Evolutionary conservation across 2,113 vertebrate genomes (phyloP).

Genomic region (Otus sunia): DNA sequence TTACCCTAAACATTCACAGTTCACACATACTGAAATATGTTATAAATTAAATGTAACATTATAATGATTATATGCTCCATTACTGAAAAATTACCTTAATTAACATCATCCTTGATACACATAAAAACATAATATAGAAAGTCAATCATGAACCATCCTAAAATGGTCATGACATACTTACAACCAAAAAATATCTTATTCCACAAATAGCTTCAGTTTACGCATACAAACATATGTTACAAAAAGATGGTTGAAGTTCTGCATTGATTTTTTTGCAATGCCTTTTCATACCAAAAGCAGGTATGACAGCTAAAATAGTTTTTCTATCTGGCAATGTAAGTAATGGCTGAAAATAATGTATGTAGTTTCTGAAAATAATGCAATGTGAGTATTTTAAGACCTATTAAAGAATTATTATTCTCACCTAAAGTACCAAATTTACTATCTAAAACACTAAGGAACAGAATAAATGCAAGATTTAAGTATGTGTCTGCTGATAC

Average conservation of each 20-base stretch:
- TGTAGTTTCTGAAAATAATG: background rate
- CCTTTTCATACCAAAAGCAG: background rate
- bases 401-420: background rate
- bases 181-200: background rate
- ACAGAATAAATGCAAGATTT: background rate
- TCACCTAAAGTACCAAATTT: background rate
- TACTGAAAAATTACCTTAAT: background rate
- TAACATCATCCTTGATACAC: background rate
- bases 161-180: background rate
- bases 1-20: background rate
- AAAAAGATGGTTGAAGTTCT: background rate
- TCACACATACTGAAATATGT: background rate
- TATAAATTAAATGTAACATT: background rate
- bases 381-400: background rate
- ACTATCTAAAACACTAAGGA: background rate
- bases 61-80: background rate
- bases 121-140: background rate
- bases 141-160: background rate
- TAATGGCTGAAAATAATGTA: background rate
- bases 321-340: background rate
- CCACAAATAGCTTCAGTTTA: background rate
- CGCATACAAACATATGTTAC: background rate
- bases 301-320: background rate
- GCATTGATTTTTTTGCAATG: background rate
- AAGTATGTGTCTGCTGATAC: background rate